A percentile compares a stretch with the other conserved stretches of the same genome.
Evolutionary conservation across 2,113 vertebrate genomes (phyloP).

Genomic region (Pitta sordida): DNA sequence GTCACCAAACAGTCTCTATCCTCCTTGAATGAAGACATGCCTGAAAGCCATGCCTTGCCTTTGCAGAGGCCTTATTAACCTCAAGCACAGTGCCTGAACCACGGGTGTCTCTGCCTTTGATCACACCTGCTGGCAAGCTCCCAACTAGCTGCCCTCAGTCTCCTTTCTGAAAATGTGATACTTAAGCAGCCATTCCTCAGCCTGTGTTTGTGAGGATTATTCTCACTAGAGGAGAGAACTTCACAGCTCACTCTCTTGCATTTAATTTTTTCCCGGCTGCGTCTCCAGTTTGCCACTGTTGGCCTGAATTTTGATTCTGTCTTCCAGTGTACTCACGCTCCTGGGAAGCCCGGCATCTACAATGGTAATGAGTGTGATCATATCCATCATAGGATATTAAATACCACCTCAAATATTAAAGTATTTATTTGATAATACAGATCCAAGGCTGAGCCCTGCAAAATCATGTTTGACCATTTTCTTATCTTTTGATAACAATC

Average conservation of each 20-base stretch:
- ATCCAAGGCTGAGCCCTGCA: background rate
- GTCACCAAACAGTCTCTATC: background rate
- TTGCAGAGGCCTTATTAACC: background rate
- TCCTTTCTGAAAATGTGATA: background rate
- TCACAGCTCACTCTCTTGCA: background rate
- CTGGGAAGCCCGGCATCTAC: background rate
- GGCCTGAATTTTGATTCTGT: background rate
- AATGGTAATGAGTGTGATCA: background rate
- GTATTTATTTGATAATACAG: background rate
- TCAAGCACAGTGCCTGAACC: background rate
- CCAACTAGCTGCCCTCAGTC: background rate
- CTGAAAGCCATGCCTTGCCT: background rate
- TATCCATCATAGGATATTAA: background rate
- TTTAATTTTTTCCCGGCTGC: background rate
- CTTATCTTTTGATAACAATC: background rate
- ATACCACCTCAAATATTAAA: background rate
- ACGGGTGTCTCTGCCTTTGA: background rate
- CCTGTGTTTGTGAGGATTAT: background rate
- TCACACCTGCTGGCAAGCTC: background rate
- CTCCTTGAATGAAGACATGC: background rate
- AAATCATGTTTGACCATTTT: background rate
- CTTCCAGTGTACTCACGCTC: rapidly evolving
- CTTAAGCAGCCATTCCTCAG: background rate
- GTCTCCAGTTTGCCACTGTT: background rate
- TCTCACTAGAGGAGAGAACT: background rate